These are phyloP conservation scores for Betta splendens DNA, from an alignment of 2,797 vertebrate genomes.

Conservation along the genomic window DNA sequence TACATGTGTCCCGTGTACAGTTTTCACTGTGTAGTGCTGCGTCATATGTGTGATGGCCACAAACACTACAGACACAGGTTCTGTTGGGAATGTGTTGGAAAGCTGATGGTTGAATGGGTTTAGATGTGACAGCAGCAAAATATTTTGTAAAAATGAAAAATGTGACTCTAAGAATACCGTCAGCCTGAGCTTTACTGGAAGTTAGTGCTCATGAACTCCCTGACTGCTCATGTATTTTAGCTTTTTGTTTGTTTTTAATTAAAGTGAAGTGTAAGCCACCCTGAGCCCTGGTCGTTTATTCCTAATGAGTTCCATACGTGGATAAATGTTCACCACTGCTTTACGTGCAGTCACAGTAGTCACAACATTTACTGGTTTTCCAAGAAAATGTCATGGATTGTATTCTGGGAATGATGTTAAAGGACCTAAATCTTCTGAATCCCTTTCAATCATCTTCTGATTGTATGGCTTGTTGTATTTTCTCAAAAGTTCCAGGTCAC, in stretches of 20 bases:
- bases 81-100: conserved; percentile 31
- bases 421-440: no score
- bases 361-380: no score
- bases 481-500: no score
- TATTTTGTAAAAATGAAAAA: conserved; percentile 71
- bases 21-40: conserved; percentile 27
- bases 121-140: conserved; percentile 42
- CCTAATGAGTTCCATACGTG: conserved; percentile 1
- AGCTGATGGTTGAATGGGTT: conserved; percentile 44
- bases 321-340: no score
- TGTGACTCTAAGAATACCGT: conserved; percentile 39
- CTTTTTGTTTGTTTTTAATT: conserved; percentile 73
- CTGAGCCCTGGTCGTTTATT: conserved; percentile 61
- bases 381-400: no score
- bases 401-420: no score
- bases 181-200: conserved; percentile 72
- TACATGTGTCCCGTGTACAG: conserved; percentile 37
- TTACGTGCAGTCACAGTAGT: no score
- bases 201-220: conserved; percentile 31
- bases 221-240: conserved; percentile 75
- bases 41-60: conserved; percentile 19
- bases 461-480: no score
- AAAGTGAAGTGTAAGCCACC: conserved; percentile 58
- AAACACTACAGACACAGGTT: conserved; percentile 32
- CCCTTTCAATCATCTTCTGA: no score